These are phyloP conservation scores for Perithous albicinctus DNA, from an alignment of 2,888 invertebrate species.

Conservation along the genomic window DNA sequence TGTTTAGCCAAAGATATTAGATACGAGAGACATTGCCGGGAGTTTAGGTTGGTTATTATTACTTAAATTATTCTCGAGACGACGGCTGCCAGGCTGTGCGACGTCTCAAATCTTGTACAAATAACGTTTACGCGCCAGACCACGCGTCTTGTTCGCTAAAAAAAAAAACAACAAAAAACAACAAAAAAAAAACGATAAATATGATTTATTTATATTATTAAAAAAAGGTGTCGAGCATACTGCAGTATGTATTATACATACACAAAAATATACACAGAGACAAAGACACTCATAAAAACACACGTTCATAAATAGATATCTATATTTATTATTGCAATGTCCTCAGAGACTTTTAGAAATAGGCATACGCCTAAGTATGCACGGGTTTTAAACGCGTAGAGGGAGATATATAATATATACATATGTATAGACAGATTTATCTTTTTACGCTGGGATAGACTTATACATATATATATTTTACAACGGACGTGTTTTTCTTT, in stretches of 20 bases:
- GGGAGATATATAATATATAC: slow-evolving; percentile 36
- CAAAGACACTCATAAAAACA: slow-evolving; percentile 42
- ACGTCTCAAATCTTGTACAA: slow-evolving; percentile 57
- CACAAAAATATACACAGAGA: slow-evolving; percentile 51
- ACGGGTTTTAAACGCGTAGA: slow-evolving; percentile 45
- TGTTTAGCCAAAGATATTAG: slow-evolving; percentile 80
- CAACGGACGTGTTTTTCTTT: slow-evolving; percentile 15
- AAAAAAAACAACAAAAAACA: too few relatives aligned
- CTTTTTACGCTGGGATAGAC: slow-evolving; percentile 45
- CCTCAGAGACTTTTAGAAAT: slow-evolving; percentile 69
- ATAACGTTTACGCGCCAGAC: slow-evolving; percentile 51
- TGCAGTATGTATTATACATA: slow-evolving; percentile 63
- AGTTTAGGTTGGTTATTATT: slow-evolving; percentile 39
- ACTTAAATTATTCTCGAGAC: slow-evolving; percentile 51
- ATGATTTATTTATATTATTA: slow-evolving; percentile 64
- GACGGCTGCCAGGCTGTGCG: slow-evolving; percentile 30
- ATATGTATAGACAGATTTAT: slow-evolving; percentile 54
- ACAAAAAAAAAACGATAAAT: slow-evolving; percentile 58
- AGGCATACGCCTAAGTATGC: slow-evolving; percentile 67
- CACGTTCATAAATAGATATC: slow-evolving; percentile 61
- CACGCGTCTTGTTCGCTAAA: slow-evolving; percentile 72
- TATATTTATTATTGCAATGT: slow-evolving; percentile 76
- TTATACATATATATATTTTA: slow-evolving; percentile 36
- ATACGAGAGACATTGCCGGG: slow-evolving; percentile 38
- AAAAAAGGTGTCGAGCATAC: slow-evolving; percentile 33